Evolutionary conservation across 2,888 invertebrate genomes (phyloP), one percentile per base, ranked within the genome.

Genomic region (Lutraria lutraria): DNA sequence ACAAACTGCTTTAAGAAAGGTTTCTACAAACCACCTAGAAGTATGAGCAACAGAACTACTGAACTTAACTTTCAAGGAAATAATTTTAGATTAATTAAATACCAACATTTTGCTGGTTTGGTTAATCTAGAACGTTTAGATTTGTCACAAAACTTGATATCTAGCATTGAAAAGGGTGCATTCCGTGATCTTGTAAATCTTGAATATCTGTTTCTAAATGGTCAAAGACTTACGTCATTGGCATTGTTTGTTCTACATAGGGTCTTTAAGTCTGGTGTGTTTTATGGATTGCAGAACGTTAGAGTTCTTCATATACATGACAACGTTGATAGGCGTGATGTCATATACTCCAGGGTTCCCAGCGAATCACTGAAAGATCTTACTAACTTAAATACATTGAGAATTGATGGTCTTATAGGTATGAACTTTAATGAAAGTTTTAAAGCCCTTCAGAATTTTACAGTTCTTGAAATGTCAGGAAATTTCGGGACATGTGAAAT

Each of bases 401-500:
- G 34, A 3, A 81, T 91, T 25, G 91, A 91, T 54, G 91, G 91
- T 21, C n/a, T 88, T 4, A 6, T 4, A 6, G 82, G 86, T 63
- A 82, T 81, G n/a, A 82, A 15, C 19, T 91, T 91, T 68, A 82
- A 76, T 72, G 80, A 81, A 34, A 83, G 54, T 31, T 91, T 89
- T 29, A 81, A 52, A 29, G 29, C 56, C 6, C 76, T 91, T 21
- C 82, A 83, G 31, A 60, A 88, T 25, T 81, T 91, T 0, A 83
- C 82, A 13, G 82, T 76, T 12, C 56, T 91, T 4, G 68, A 54
- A n/a, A 82, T 91, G 85, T 81, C 89, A 0, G 89, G 88, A 0
- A 80, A 21, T 10, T 15, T 16, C 1, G 88, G 86, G 0, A 43
- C 52, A 21, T 91, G 91, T 82, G 68, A 63, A 43, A 81, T 91